phyloP scores from a whole-genome alignment of 1,140 invertebrate genomes.

The Ceratina calcarata region DNA sequence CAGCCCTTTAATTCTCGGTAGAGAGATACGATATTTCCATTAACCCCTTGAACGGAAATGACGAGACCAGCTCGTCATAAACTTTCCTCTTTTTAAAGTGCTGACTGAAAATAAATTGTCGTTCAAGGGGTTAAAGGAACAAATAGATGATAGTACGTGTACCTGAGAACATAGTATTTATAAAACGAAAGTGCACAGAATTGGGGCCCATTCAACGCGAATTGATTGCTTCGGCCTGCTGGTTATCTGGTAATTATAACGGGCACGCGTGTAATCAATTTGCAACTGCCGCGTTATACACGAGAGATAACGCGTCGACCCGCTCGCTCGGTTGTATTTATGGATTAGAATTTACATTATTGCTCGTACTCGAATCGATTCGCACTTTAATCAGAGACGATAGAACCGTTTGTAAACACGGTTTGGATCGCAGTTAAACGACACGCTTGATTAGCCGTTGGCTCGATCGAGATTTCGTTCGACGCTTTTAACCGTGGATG shows the following conservation, averaged over 20 bases:
- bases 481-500: too few relatives aligned
- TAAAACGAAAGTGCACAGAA: too few relatives aligned
- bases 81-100: too few relatives aligned
- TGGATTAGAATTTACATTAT: constrained; percentile 45
- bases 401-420: background rate
- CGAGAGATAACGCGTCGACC: constrained; percentile 24
- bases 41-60: too few relatives aligned
- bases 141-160: too few relatives aligned
- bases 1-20: too few relatives aligned
- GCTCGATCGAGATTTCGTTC: background rate
- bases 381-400: too few relatives aligned
- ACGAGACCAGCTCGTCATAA: too few relatives aligned
- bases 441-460: constrained; percentile 21
- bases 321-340: constrained; percentile 22
- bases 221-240: background rate
- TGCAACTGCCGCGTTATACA: background rate
- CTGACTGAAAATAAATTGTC: too few relatives aligned
- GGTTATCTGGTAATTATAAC: constrained; percentile 25
- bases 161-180: too few relatives aligned
- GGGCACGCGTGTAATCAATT: constrained; percentile 28
- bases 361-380: constrained; percentile 10
- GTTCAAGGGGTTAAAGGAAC: too few relatives aligned
- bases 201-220: background rate
- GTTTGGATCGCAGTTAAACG: constrained; percentile 36
- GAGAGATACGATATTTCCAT: too few relatives aligned